Base-by-base conservation (phyloP, 2,797 vertebrate species). In the Eupleurogrammus muticus region DNA sequence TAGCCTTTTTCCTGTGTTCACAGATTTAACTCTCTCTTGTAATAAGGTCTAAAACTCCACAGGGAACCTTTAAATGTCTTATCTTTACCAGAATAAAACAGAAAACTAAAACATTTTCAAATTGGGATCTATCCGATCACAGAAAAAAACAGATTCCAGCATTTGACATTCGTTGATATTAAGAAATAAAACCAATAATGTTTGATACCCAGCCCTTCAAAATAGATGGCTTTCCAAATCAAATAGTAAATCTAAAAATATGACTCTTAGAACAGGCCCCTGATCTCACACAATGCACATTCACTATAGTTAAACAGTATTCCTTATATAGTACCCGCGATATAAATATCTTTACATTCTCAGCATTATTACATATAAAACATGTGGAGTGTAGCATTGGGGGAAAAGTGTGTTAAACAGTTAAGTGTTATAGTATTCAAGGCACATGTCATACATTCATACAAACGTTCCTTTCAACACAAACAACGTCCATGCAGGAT, bases 371-470 rank as follows among this genome's bases (percentile, higher is more conserved):
- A 67, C 47, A 63, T 67, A 42, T 68, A 54, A 35, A 55, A 61
- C 61, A 51, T 53, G 50, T 44, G 40, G 36, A 62, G 51, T 67
- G 69, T 46, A 54, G 66, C 61, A 40, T 35, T 44, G n/a, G 61
- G n/a, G 68, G 64, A 63, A 66, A 66, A 64, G 40, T 3, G 40
- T 12, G 1, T 9, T 38, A 44, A 55, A 47, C 47, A 42, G 13
- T 24, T n/a, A 9, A 72, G 63, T 58, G 65, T 69, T 20, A 48
- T 36, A 21, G 65, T 14, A 20, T 4, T 77, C 91, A 95, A 96
- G 95, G 95, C 95, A 96, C 93, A 92, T 94, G 85, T 77, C 40
- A 63, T 92, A 95, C 94, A 90, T 92, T 92, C 92, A 68, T 44
- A 59, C 63, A 62, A 17, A 48, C 56, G 73, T 53, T 53, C 34